Evolutionary conservation across 30 jellyfish, hydroid and myxozoan genomes (phyloP).

Genomic region (Hydractinia symbiolongicarpus): DNA sequence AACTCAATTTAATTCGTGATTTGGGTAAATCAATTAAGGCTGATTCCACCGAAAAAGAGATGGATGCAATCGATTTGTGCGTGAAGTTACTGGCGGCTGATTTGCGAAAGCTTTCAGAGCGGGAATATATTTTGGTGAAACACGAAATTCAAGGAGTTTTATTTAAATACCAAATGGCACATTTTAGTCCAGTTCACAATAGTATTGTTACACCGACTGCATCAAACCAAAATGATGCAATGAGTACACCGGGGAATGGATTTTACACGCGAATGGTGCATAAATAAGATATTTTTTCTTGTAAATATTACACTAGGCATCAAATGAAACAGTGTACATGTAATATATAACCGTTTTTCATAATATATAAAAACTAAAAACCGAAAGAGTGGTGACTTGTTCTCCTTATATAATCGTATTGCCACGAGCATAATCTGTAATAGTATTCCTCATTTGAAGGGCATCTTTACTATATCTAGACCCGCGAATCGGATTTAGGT

Average conservation of each 20-base stretch:
- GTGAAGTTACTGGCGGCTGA: background rate
- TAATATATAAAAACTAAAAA: background rate
- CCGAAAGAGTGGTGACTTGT: conserved; percentile 17
- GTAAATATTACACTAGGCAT: background rate
- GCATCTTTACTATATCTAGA: conserved; percentile 23
- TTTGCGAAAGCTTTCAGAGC: conserved; percentile 3
- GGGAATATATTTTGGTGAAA: background rate
- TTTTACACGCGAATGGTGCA: too few relatives aligned
- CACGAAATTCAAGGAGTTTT: background rate
- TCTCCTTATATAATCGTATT: background rate
- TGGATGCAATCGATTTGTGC: background rate
- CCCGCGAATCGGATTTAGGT: conserved; percentile 21
- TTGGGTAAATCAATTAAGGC: background rate
- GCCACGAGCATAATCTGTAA: conserved; percentile 18
- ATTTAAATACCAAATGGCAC: background rate
- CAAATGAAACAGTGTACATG: background rate
- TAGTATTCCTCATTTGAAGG: conserved; percentile 9
- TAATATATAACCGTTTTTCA: too few relatives aligned
- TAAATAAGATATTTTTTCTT: background rate
- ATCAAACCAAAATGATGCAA: too few relatives aligned
- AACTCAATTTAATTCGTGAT: conserved; percentile 7
- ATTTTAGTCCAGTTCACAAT: too few relatives aligned
- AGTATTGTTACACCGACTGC: too few relatives aligned
- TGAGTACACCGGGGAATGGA: too few relatives aligned
- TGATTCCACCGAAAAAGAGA: background rate